Evolutionary conservation across 2,888 invertebrate species (phyloP).

Genomic region (Campoletis raptor): DNA sequence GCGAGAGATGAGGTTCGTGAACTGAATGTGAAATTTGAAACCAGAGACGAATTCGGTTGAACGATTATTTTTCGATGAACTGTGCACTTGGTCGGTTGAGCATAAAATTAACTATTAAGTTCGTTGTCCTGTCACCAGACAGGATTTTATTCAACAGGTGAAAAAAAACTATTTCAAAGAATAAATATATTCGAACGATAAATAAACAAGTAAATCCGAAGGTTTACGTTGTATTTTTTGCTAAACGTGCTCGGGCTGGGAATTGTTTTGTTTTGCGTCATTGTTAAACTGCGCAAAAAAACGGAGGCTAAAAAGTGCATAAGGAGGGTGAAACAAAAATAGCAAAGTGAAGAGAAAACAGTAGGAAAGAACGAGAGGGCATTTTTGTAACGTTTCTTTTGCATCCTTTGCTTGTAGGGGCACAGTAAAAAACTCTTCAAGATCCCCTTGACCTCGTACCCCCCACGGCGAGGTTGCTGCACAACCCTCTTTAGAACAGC

Average conservation of each 20-base stretch:
- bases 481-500: conserved; percentile 67
- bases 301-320: neutral
- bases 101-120: neutral
- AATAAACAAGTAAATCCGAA: neutral
- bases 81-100: neutral
- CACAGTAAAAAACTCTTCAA: conserved; percentile 67
- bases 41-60: conserved; percentile 3
- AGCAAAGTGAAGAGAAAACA: conserved; percentile 28
- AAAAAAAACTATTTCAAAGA: neutral
- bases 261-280: conserved; percentile 21
- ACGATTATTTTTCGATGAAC: conserved; percentile 54
- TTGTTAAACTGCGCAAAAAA: neutral
- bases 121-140: neutral
- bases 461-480: conserved; percentile 56
- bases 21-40: conserved; percentile 29
- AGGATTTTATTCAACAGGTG: neutral
- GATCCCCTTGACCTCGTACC: conserved; percentile 71
- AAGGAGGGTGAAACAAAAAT: conserved; percentile 35
- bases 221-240: neutral
- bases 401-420: conserved; percentile 39
- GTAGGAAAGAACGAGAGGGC: conserved; percentile 14
- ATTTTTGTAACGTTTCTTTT: conserved; percentile 23
- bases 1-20: conserved; percentile 35
- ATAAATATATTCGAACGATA: neutral
- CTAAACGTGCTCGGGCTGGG: neutral